Conservation (phyloP, 1,140 invertebrate genomes). For the Brachystomella parvula region DNA sequence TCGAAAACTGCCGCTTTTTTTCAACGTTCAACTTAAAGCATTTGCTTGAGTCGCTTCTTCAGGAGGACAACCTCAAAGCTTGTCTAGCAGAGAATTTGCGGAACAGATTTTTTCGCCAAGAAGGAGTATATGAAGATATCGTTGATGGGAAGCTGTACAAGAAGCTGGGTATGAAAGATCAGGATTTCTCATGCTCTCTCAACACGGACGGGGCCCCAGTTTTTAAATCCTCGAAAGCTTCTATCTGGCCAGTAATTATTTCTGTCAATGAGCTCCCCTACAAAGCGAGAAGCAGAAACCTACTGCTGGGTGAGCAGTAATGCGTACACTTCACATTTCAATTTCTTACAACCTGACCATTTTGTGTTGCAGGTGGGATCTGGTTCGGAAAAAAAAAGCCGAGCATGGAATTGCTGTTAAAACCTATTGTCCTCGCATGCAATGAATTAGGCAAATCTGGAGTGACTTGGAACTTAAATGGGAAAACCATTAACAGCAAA, state of each 20-base stretch:
- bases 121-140: neutral
- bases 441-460: neutral
- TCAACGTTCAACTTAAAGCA: neutral
- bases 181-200: slow-evolving; percentile 12
- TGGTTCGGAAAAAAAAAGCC: slow-evolving; percentile 21
- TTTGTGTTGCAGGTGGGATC: too few species aligned
- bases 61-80: neutral
- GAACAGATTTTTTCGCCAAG: neutral
- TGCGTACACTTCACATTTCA: too few species aligned
- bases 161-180: neutral
- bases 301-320: slow-evolving; percentile 35
- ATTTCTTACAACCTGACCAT: too few species aligned
- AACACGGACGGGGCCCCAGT: slow-evolving; percentile 41
- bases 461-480: slow-evolving; percentile 2
- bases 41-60: neutral
- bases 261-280: slow-evolving; percentile 41
- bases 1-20: slow-evolving; percentile 10
- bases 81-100: neutral
- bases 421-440: slow-evolving; percentile 5
- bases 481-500: neutral
- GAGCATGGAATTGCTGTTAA: slow-evolving; percentile 9
- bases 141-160: slow-evolving; percentile 11
- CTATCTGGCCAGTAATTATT: slow-evolving; percentile 41
- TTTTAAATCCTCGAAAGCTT: slow-evolving; percentile 41
- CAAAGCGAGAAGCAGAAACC: neutral